phyloP scores from a whole-genome alignment of 2,797 vertebrate species.

The Falco naumanni region DNA sequence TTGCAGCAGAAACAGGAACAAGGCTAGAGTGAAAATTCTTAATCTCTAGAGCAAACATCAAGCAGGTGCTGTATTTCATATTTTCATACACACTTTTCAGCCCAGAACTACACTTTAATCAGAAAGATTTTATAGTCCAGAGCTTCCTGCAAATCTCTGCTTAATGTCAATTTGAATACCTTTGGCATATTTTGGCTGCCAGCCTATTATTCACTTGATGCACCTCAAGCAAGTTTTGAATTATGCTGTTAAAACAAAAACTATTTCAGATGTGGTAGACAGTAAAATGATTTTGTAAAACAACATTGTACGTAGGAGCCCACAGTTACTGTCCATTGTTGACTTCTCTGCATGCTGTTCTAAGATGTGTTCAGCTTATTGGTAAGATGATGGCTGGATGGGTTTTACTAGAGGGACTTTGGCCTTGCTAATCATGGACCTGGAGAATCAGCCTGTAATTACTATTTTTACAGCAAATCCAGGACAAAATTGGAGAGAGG shows the following conservation, averaged over 20 bases:
- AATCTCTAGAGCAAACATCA: slow-evolving; percentile 37
- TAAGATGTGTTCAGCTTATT: neutral
- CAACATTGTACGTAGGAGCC: neutral
- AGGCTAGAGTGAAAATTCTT: slow-evolving; percentile 3
- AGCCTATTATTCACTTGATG: slow-evolving; percentile 21
- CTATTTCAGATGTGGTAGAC: slow-evolving; percentile 5
- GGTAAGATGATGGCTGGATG: neutral
- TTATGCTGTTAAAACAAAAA: slow-evolving; percentile 41
- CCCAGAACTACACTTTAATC: slow-evolving; percentile 46
- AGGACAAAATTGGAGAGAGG: neutral
- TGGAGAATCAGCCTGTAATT: neutral
- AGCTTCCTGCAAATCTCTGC: slow-evolving; percentile 39
- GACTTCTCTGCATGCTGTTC: neutral
- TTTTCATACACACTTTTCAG: slow-evolving; percentile 23
- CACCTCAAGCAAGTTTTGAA: slow-evolving; percentile 46
- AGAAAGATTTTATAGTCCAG: slow-evolving; percentile 56
- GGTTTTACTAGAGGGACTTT: neutral
- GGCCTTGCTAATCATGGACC: neutral
- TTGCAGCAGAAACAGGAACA: slow-evolving; percentile 13
- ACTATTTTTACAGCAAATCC: neutral
- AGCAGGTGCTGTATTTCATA: slow-evolving; percentile 32
- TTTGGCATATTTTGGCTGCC: slow-evolving; percentile 44
- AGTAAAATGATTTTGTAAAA: slow-evolving; percentile 38
- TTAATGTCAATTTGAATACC: slow-evolving; percentile 53
- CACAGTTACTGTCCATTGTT: neutral